Evolutionary conservation across 2,797 vertebrate species (phyloP).

Genomic region (Allobates femoralis): DNA sequence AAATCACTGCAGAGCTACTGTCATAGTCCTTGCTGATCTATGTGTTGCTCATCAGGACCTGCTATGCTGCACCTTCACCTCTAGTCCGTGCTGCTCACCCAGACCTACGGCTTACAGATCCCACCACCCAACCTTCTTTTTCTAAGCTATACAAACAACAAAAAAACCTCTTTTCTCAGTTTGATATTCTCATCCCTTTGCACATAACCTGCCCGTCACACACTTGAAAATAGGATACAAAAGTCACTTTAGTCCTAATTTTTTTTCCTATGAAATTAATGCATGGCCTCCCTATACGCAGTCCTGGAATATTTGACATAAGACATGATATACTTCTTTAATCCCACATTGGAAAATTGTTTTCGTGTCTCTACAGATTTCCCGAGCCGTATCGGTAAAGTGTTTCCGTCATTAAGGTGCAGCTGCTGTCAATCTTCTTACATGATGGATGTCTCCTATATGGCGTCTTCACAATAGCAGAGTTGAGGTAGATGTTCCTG

Average conservation of each 20-base stretch:
- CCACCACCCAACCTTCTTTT: neutral
- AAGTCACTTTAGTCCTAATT: neutral
- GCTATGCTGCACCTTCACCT: too few species aligned
- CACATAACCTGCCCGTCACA: neutral
- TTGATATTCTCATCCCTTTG: neutral
- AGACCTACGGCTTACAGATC: too few species aligned
- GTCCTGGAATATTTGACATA: conserved; percentile 8
- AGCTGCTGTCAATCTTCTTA: neutral
- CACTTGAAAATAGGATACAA: neutral
- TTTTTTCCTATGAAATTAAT: neutral
- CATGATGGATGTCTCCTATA: conserved; percentile 31
- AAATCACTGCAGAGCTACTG: too few species aligned
- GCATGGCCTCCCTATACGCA: neutral
- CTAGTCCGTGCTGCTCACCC: too few species aligned
- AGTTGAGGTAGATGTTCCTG: neutral
- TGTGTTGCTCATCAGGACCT: too few species aligned
- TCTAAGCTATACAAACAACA: neutral
- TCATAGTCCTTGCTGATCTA: too few species aligned
- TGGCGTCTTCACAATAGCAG: neutral
- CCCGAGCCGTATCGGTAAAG: neutral
- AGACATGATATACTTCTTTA: conserved; percentile 29
- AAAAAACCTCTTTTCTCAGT: neutral
- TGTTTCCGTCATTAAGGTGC: conserved; percentile 24
- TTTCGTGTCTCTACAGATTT: conserved; percentile 25
- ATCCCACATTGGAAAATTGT: conserved; percentile 22